These are phyloP conservation scores for Tachina lurida DNA, from an alignment of 2,888 invertebrate genomes.

Conservation along the genomic window DNA sequence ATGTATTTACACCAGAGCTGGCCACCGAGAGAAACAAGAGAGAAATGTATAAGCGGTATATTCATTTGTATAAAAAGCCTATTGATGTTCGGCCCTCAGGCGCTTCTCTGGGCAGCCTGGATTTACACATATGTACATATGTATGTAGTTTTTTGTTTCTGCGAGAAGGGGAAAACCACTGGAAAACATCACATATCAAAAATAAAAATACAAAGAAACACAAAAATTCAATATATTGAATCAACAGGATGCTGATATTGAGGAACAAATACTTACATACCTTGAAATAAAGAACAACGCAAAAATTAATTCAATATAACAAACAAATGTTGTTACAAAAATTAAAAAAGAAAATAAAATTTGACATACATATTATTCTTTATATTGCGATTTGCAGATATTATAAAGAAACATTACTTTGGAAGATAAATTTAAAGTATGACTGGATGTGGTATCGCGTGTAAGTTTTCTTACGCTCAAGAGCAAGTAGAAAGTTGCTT, in stretches of 20 bases:
- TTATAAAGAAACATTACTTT: constrained; percentile 55
- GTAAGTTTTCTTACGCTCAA: too few species aligned
- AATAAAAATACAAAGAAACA: neutral
- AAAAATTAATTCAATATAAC: constrained; percentile 67
- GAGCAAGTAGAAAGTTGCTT: too few species aligned
- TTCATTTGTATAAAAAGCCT: too few species aligned
- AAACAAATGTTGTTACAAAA: constrained; percentile 63
- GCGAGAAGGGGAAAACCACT: neutral
- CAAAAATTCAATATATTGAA: constrained; percentile 59
- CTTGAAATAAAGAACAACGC: constrained; percentile 57
- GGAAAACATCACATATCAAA: constrained; percentile 26
- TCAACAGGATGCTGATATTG: constrained; percentile 75
- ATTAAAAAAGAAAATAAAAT: constrained; percentile 9
- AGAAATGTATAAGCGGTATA: too few species aligned
- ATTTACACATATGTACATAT: neutral
- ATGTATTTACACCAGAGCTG: too few species aligned
- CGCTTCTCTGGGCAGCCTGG: too few species aligned
- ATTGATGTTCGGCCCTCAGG: too few species aligned
- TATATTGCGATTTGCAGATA: constrained; percentile 33
- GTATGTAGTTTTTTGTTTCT: constrained; percentile 10
- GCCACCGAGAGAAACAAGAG: too few species aligned
- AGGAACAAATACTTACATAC: constrained; percentile 30
- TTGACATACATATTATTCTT: neutral
- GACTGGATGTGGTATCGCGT: neutral
- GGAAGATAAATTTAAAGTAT: constrained; percentile 42